A percentile compares a stretch with the other conserved stretches of the same genome.
These are phyloP conservation scores for Acrossocheilus wenchowensis DNA, from an alignment of 2,797 vertebrate genomes.

Conservation along the genomic window DNA sequence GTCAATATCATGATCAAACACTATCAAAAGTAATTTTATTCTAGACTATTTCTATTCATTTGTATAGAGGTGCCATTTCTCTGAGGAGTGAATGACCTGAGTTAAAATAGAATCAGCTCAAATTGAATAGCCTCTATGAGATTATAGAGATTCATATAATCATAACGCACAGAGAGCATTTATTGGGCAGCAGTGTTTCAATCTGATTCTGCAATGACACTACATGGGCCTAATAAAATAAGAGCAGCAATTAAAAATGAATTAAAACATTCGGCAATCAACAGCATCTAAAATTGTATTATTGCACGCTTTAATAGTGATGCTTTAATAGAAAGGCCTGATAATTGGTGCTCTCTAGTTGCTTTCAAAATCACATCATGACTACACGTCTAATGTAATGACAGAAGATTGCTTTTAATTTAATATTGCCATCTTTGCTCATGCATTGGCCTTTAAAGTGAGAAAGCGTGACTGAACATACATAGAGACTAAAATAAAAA, in stretches of 20 bases:
- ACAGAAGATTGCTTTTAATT: slow-evolving; percentile 23
- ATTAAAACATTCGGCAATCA: slow-evolving; percentile 28
- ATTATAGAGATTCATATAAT: slow-evolving; percentile 12
- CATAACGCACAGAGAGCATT: neutral
- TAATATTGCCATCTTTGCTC: neutral
- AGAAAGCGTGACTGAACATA: neutral
- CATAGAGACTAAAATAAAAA: slow-evolving; percentile 5
- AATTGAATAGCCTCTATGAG: neutral
- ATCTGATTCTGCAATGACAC: neutral
- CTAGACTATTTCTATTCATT: slow-evolving; percentile 14
- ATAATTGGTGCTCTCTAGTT: slow-evolving; percentile 6
- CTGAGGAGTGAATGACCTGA: neutral
- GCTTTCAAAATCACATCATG: slow-evolving; percentile 14
- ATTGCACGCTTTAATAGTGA: neutral
- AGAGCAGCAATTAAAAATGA: slow-evolving; percentile 29
- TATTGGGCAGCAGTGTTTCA: neutral
- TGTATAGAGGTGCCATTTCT: neutral
- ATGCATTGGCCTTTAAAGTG: slow-evolving; percentile 19
- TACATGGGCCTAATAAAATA: slow-evolving; percentile 22
- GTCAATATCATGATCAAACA: slow-evolving; percentile 2
- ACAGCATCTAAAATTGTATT: neutral
- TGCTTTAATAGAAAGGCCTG: slow-evolving; percentile 1
- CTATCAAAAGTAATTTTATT: slow-evolving; percentile 4
- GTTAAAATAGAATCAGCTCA: slow-evolving; percentile 28
- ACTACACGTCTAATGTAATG: neutral